Base-by-base conservation (phyloP, 2,888 invertebrate genomes). In the Dorcus hopei region DNA sequence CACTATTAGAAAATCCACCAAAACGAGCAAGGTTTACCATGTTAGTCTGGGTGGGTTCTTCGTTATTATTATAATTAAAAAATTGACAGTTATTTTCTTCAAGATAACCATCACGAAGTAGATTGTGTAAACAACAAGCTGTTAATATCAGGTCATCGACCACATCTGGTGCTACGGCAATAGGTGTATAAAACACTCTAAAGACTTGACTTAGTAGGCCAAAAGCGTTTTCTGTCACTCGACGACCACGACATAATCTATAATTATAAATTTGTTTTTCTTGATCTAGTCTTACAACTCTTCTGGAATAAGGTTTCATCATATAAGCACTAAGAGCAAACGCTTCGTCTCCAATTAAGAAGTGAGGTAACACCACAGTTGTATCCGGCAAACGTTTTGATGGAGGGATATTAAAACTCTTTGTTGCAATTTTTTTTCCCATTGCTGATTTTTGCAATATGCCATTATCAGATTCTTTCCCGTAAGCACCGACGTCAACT, bases 121-220 rank as follows among this genome's bases (percentile, higher is more conserved):
- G 43, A 38, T 43, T 53, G 33, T 45, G 53, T 33, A 53, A 53
- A 45, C 53, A 53, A 38, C 33, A 53, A 45, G 41, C 41, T 11
- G 47, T 47, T 47, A 53, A 14, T 26, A 53, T 53, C 16, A 53
- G 19, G 38, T 53, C 45, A 47, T 47, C 47, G 33, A 43, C 23
- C 26, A 26, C 53, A 45, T 53, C 38, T 38, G 45, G 38, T 16
- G 33, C 47, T 33, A 45, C 53, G 42, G 53, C 45, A 33, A 53
- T 55, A 50, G 39, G 40, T 49, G 55, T 55, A 49, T 49, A 55
- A 49, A 55, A 49, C 41, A 55, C 55, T 54, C 54, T 49, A 55
- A 49, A 55, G n/a, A 49, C 38, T 49, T 55, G 55, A 49, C 40
- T 40, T 55, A 53, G 16, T 53, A 55, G 42, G 26, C 48, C 48